Percentiles rank a stretch among this genome's conserved stretches.
Conservation (phyloP, 2,888 invertebrate genomes). For the Tethea ocularis region DNA sequence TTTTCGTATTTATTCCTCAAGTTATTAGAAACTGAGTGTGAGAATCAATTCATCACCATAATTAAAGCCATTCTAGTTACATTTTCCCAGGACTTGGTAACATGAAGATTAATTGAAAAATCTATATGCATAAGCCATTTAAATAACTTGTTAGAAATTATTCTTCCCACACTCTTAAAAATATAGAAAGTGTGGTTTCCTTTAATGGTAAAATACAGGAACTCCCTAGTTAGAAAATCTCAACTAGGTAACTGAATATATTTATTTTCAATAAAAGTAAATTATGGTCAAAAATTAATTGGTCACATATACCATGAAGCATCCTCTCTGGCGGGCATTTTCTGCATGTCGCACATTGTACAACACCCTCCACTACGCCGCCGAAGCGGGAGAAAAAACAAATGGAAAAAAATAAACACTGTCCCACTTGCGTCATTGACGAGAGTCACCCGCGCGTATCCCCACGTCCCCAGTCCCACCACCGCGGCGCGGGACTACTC, state of each 20-base stretch:
- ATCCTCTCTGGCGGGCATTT: slow-evolving; percentile 75
- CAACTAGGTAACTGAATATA: not conserved
- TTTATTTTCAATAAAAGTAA: not conserved
- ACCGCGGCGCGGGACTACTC: slow-evolving; percentile 70
- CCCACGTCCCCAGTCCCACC: slow-evolving; percentile 76
- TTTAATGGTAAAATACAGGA: not conserved
- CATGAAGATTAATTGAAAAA: no score
- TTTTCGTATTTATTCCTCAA: no score
- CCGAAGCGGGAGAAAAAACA: slow-evolving; percentile 59
- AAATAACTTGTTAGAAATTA: not conserved
- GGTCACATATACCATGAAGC: slow-evolving; percentile 69
- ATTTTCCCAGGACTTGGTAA: not conserved
- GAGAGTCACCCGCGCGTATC: slow-evolving; percentile 50
- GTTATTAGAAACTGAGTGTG: no score
- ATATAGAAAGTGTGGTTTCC: not conserved
- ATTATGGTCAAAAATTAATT: slow-evolving; percentile 14
- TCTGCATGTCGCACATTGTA: slow-evolving; percentile 80
- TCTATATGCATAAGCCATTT: not conserved
- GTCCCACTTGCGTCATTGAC: slow-evolving; percentile 68
- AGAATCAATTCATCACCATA: no score
- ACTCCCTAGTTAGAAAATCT: no score
- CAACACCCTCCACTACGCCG: slow-evolving; percentile 43
- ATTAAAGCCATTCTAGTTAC: not conserved
- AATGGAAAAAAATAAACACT: slow-evolving; percentile 52
- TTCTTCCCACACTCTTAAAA: not conserved